Conservation (phyloP, 2,113 vertebrate genomes). For the Halcyon senegalensis region DNA sequence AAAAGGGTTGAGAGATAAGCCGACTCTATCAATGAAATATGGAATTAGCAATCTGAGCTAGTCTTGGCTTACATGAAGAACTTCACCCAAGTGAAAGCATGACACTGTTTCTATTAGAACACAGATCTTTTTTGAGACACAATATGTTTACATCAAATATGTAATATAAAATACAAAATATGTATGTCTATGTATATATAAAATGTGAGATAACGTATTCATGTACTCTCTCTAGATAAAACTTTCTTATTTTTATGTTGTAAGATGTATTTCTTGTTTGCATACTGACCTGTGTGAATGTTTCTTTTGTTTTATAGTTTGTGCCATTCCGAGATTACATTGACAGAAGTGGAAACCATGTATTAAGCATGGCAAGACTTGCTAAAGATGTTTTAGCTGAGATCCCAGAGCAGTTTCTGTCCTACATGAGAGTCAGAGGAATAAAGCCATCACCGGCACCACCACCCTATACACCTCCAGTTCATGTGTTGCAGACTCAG, state of each 20-base stretch:
- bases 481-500: constrained; percentile 87
- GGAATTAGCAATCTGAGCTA: not conserved
- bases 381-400: constrained; percentile 97
- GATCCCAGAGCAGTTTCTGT: constrained; percentile 96
- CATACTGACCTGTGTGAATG: not conserved
- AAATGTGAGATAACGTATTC: not conserved
- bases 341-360: constrained; percentile 93
- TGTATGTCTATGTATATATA: not conserved
- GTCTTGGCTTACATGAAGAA: not conserved
- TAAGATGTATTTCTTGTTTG: not conserved
- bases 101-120: not conserved
- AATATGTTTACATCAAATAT: not conserved
- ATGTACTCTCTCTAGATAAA: not conserved
- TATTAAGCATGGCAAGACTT: constrained; percentile 94
- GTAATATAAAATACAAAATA: not conserved
- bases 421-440: constrained; percentile 95
- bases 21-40: not conserved
- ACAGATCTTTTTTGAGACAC: not conserved
- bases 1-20: not conserved
- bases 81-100: not conserved
- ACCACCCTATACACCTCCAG: constrained; percentile 91
- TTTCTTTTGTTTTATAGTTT: constrained; percentile 79
- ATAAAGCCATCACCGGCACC: constrained; percentile 94
- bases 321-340: constrained; percentile 97
- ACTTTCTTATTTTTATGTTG: not conserved